These are phyloP conservation scores for Podarcis siculus DNA, from an alignment of 2,797 vertebrate species.

Conservation along the genomic window DNA sequence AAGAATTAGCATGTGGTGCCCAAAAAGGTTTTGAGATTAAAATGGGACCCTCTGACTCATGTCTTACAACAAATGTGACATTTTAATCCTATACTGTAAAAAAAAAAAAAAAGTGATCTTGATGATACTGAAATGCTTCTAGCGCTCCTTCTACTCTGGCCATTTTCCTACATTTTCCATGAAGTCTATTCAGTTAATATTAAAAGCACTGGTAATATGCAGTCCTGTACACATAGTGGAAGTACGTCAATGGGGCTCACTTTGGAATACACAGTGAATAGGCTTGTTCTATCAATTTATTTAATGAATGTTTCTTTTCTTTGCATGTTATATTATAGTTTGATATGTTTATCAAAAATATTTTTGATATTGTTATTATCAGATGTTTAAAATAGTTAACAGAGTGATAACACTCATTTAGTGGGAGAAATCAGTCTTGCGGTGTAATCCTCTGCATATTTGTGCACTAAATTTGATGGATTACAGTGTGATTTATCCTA, in stretches of 20 bases:
- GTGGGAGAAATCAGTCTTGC: neutral
- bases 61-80: neutral
- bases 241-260: too few species aligned
- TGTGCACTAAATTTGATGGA: too few species aligned
- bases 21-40: too few species aligned
- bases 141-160: neutral
- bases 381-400: neutral
- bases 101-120: neutral
- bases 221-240: too few species aligned
- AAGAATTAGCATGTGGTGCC: too few species aligned
- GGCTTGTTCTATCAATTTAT: neutral
- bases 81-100: neutral
- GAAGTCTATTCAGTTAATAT: neutral
- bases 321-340: neutral
- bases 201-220: neutral
- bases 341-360: neutral
- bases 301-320: neutral
- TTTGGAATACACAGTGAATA: too few species aligned
- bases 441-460: too few species aligned
- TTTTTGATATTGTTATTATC: neutral
- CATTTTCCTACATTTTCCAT: slow-evolving; percentile 12
- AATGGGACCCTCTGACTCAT: too few species aligned
- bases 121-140: fast-evolving
- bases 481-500: too few species aligned
- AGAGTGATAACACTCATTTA: neutral